Evolutionary conservation across 2,797 vertebrate species (phyloP), one percentile per base, ranked within the genome.

Genomic region (Poliocrania exsul): DNA sequence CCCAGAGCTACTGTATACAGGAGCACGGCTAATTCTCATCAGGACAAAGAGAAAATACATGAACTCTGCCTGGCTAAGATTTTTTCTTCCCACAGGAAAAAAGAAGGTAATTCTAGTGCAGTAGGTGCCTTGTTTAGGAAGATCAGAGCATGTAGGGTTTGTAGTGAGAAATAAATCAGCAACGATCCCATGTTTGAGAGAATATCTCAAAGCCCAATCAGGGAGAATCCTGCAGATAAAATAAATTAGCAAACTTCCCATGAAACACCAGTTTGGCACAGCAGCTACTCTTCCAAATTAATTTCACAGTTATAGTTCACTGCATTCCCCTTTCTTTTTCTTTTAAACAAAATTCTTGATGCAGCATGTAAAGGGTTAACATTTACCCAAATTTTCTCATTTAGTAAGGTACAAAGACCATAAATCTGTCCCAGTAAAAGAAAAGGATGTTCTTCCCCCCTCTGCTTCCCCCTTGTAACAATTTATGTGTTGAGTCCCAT

Each of bases 211-310:
- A 86, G 40, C n/a, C 51, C 37, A n/a, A 18, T 24, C 70, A 84
- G 40, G 44, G n/a, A 96, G 62, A 94, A 86, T 53, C 62, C 82
- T 57, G 51, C 44, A 84, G 80, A 90, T 74, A 57, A 86, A 90
- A 71, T 60, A 73, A 75, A 91, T 88, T 82, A 91, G 15, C 70
- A 91, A 53, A 64, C 24, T 81, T 90, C n/a, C 54, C 37, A 33
- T 86, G 35, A 88, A 91, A 91, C 49, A 78, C n/a, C 51, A 84
- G 33, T 57, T 70, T 2, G 1, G 90, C 77, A 86, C 77, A 90
- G 67, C 62, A 79, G 79, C 70, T 0, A 0, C 64, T 84, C 80
- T 84, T 88, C 46, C 81, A 90, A 92, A 86, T 73, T 84, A 86
- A 88, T 91, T 90, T 94, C 90, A 93, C 77, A 77, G 67, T 38